Evolutionary conservation across 2,113 vertebrate species (phyloP).

Genomic region (Climacteris rufus): DNA sequence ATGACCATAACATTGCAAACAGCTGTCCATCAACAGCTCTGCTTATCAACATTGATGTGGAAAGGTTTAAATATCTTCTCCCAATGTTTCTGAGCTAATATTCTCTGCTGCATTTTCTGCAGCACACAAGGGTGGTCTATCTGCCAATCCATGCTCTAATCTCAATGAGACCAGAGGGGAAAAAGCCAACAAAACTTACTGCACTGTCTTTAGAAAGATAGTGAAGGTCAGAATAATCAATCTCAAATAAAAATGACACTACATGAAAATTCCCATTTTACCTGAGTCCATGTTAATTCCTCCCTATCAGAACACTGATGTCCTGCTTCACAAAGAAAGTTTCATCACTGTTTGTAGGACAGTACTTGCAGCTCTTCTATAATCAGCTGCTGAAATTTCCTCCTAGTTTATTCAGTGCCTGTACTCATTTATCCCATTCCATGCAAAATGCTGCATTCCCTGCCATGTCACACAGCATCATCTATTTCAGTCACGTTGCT

Average conservation of each 20-base stretch:
- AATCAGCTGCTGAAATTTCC: background rate
- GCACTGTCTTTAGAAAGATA: background rate
- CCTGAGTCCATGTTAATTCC: background rate
- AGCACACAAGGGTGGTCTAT: background rate
- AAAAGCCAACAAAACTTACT: background rate
- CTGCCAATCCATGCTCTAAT: background rate
- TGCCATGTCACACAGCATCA: background rate
- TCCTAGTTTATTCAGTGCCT: background rate
- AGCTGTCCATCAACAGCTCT: conserved; percentile 39
- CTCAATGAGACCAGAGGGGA: background rate
- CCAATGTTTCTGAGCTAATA: background rate
- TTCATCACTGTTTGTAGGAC: background rate
- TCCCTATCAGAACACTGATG: background rate
- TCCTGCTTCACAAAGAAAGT: background rate
- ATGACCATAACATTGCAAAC: conserved; percentile 18
- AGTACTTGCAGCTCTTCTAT: background rate
- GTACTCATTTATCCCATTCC: background rate
- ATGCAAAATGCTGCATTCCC: background rate
- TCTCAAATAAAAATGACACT: conserved; percentile 17
- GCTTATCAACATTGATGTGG: background rate
- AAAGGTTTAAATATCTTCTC: conserved; percentile 18
- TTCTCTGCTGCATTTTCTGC: background rate
- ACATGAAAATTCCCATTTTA: background rate
- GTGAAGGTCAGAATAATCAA: conserved; percentile 26
- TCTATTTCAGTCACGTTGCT: background rate